These are phyloP conservation scores for Sciurus niger DNA, from an alignment of 2,113 vertebrate genomes.

Conservation along the genomic window DNA sequence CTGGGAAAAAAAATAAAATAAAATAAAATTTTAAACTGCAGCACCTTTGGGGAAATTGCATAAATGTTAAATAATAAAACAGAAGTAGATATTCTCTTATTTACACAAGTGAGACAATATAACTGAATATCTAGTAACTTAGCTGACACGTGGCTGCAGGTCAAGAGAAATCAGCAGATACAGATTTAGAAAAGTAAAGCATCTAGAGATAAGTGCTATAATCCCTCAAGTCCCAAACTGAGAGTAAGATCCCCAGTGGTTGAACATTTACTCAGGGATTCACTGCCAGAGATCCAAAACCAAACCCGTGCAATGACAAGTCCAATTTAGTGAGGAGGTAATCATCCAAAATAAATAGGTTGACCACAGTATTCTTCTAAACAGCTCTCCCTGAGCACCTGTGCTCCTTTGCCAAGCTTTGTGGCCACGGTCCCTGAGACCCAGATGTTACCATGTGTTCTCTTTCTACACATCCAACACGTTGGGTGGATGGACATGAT, in stretches of 20 bases:
- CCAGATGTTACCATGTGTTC: not conserved
- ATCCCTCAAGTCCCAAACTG: too few species aligned
- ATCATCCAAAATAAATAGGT: not conserved
- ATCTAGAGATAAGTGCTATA: not conserved
- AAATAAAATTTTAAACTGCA: not conserved
- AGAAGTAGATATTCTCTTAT: not conserved
- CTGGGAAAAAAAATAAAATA: not conserved
- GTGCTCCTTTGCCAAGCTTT: not conserved
- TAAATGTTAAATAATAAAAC: slow-evolving; percentile 41
- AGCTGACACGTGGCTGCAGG: not conserved
- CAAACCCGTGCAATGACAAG: not conserved
- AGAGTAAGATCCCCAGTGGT: not conserved
- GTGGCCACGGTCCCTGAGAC: not conserved
- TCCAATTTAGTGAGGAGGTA: not conserved
- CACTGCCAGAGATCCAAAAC: not conserved
- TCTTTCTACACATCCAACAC: not conserved
- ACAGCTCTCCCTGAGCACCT: not conserved
- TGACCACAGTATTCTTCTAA: not conserved
- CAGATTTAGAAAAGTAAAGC: not conserved
- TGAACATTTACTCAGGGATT: not conserved
- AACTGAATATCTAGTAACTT: not conserved
- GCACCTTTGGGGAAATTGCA: not conserved
- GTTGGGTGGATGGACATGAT: not conserved
- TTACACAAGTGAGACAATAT: not conserved
- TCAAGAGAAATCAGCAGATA: not conserved